Evolutionary conservation across 2,113 vertebrate species (phyloP).

Genomic region (Atlantisia rogersi): DNA sequence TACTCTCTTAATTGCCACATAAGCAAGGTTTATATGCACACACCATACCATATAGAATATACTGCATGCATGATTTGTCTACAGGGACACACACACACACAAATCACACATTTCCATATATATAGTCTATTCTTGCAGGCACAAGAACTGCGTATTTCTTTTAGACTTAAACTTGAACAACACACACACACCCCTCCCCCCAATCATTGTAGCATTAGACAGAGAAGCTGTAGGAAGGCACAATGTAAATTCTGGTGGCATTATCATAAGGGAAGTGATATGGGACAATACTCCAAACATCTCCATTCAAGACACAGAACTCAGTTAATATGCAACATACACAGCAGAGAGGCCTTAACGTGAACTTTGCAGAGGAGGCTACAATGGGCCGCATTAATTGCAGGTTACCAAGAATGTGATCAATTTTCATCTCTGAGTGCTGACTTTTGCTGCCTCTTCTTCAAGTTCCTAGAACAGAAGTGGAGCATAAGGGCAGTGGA

Average conservation of each 20-base stretch:
- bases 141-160: neutral
- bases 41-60: neutral
- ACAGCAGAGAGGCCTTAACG: neutral
- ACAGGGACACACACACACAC: neutral
- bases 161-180: neutral
- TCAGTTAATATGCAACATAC: neutral
- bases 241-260: neutral
- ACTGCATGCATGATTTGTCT: neutral
- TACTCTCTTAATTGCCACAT: neutral
- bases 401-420: neutral
- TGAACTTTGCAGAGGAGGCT: neutral
- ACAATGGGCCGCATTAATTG: neutral
- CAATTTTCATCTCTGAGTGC: neutral
- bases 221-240: neutral
- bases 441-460: neutral
- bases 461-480: neutral
- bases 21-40: neutral
- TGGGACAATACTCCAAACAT: neutral
- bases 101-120: neutral
- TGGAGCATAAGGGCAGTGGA: neutral
- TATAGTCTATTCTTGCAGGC: neutral
- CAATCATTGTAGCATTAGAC: neutral
- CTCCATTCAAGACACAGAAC: neutral
- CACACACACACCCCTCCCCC: neutral
- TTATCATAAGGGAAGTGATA: neutral